These are phyloP conservation scores for Hemiprocne comata DNA, from an alignment of 2,113 vertebrate species.

Conservation along the genomic window DNA sequence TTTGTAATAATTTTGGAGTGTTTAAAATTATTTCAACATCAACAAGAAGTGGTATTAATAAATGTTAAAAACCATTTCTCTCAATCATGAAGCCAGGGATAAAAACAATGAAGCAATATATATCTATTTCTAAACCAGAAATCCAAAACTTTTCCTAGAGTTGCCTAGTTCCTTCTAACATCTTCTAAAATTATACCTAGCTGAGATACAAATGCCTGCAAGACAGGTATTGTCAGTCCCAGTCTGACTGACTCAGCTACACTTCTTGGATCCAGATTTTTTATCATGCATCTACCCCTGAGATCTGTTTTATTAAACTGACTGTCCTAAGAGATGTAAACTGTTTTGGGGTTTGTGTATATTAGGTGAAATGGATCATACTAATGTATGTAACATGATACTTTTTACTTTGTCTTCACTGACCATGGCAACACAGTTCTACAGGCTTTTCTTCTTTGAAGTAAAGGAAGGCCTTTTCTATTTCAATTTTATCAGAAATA, in stretches of 20 bases:
- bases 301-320: not conserved
- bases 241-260: not conserved
- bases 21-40: not conserved
- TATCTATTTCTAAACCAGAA: not conserved
- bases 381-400: not conserved
- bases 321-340: not conserved
- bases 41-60: not conserved
- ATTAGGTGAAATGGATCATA: not conserved
- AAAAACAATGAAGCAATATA: not conserved
- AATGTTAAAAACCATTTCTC: not conserved
- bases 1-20: not conserved
- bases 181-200: not conserved
- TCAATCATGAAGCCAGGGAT: not conserved
- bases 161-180: not conserved
- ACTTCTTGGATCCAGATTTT: not conserved
- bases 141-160: not conserved
- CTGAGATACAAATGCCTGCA: not conserved
- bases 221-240: not conserved
- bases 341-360: not conserved
- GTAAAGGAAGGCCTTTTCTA: not conserved
- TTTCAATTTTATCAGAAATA: not conserved
- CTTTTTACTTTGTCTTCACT: not conserved
- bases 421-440: not conserved
- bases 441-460: not conserved
- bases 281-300: not conserved